Conservation (phyloP, 2,113 vertebrate genomes). For the Opisthocomus hoazin region DNA sequence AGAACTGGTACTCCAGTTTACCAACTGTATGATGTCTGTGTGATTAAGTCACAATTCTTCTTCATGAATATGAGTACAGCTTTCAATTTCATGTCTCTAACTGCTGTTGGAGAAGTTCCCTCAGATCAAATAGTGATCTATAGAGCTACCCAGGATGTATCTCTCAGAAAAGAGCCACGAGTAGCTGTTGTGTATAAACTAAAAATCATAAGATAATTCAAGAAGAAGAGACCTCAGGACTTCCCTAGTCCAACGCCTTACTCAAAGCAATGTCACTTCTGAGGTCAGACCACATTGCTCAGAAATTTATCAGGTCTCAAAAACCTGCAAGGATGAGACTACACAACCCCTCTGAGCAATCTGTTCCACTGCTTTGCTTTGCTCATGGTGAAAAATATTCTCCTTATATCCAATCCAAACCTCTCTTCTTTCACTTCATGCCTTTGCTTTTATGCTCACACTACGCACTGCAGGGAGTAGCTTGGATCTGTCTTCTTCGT, state of each 20-base stretch:
- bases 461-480: neutral
- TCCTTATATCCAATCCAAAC: neutral
- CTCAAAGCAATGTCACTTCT: neutral
- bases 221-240: neutral
- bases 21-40: neutral
- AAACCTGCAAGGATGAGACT: neutral
- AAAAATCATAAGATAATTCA: neutral
- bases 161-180: neutral
- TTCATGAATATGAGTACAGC: neutral
- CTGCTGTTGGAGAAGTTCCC: neutral
- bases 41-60: neutral
- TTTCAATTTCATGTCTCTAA: neutral
- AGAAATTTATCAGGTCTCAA: neutral
- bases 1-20: neutral
- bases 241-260: neutral
- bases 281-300: rapidly evolving
- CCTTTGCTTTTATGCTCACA: neutral
- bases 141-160: neutral
- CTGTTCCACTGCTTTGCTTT: neutral
- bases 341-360: neutral
- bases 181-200: neutral
- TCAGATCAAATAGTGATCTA: neutral
- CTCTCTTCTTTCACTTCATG: neutral
- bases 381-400: neutral
- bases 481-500: neutral